Evolutionary conservation across 2,113 vertebrate species (phyloP).

Genomic region (Rafetus swinhoei): DNA sequence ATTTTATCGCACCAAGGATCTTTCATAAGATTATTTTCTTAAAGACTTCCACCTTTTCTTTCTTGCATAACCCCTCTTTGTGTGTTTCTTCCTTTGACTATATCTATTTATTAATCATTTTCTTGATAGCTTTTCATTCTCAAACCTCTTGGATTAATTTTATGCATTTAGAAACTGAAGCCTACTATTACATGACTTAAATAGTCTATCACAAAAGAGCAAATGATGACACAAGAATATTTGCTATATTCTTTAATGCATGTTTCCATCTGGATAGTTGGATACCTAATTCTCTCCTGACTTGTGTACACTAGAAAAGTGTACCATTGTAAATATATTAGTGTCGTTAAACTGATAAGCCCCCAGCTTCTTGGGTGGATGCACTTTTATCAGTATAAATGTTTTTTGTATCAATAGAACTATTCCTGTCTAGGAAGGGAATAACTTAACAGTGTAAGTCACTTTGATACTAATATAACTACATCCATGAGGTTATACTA

Average conservation of each 20-base stretch:
- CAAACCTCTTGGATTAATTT: background rate
- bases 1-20: background rate
- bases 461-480: no score
- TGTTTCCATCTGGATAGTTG: background rate
- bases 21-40: background rate
- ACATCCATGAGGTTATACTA: no score
- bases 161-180: background rate
- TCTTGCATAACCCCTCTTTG: rapidly evolving
- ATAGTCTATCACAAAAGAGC: background rate
- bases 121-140: background rate
- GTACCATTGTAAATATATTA: background rate
- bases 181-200: background rate
- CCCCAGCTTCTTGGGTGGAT: background rate
- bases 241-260: background rate
- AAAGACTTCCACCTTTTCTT: background rate
- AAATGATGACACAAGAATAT: background rate
- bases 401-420: background rate
- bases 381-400: background rate
- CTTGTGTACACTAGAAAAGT: background rate
- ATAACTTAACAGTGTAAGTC: background rate
- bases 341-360: background rate
- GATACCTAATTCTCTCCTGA: background rate
- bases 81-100: background rate
- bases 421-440: background rate
- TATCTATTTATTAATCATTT: background rate